Percentiles rank a stretch among this genome's conserved stretches.
phyloP scores from a whole-genome alignment of 92 coral and sea anemone genomes.

The Epizoanthus stellaris region DNA sequence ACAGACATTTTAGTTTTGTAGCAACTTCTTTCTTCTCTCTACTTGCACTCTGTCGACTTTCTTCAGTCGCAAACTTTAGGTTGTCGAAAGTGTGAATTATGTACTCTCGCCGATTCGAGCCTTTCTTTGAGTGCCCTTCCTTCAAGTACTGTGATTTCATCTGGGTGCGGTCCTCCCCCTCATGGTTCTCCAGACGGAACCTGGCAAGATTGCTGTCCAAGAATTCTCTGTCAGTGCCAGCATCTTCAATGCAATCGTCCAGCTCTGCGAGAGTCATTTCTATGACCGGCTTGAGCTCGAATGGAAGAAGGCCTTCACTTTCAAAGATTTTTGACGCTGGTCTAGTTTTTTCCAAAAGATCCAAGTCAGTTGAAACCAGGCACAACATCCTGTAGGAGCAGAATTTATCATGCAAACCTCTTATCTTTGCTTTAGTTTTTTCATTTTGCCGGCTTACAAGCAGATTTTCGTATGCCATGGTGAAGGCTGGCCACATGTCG shows the following conservation, averaged over 20 bases:
- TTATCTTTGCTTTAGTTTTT: slow-evolving; percentile 1
- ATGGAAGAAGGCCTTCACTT: slow-evolving; percentile 17
- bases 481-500: slow-evolving; percentile 27
- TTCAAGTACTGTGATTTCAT: slow-evolving; percentile 21
- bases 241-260: slow-evolving; percentile 20
- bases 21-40: slow-evolving; percentile 23
- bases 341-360: slow-evolving; percentile 26
- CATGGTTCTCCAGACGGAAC: slow-evolving; percentile 11
- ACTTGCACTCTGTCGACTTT: slow-evolving; percentile 17
- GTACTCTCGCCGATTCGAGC: slow-evolving; percentile 2
- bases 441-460: slow-evolving; percentile 2
- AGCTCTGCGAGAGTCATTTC: slow-evolving; percentile 16
- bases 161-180: background rate
- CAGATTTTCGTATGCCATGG: slow-evolving; percentile 5
- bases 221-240: slow-evolving; percentile 19
- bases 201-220: slow-evolving; percentile 12
- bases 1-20: slow-evolving; percentile 12
- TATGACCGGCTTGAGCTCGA: background rate
- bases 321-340: slow-evolving; percentile 37
- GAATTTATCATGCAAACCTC: slow-evolving; percentile 12
- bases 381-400: slow-evolving; percentile 27
- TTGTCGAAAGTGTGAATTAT: slow-evolving; percentile 2
- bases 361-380: slow-evolving; percentile 31
- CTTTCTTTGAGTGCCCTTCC: slow-evolving; percentile 24
- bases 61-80: background rate